Evolutionary conservation across 2,888 invertebrate genomes (phyloP).

Genomic region (Rhodophaea formosa): DNA sequence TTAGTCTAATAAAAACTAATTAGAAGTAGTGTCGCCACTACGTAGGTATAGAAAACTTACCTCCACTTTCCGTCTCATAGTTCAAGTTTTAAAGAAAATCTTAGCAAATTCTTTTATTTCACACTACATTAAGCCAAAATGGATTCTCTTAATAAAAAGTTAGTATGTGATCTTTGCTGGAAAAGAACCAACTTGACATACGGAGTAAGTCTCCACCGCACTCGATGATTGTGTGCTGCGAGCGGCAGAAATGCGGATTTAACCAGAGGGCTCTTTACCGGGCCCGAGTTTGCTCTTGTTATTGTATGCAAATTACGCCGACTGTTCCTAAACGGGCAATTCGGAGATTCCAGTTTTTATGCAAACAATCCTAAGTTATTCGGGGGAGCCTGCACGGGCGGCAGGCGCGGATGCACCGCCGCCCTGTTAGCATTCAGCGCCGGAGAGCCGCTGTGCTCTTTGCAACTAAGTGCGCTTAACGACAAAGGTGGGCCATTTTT

Average conservation of each 20-base stretch:
- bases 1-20: neutral
- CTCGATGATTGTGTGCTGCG: constrained; percentile 48
- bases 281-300: constrained; percentile 66
- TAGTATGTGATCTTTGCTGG: neutral
- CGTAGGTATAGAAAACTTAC: neutral
- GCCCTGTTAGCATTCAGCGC: constrained; percentile 5
- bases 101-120: neutral
- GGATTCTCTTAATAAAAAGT: neutral
- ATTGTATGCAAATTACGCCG: constrained; percentile 76
- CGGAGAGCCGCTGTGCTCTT: constrained; percentile 10
- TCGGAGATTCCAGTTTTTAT: constrained; percentile 76
- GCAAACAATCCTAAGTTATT: constrained; percentile 77
- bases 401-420: constrained; percentile 47
- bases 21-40: neutral
- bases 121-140: constrained; percentile 2
- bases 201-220: constrained; percentile 23
- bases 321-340: constrained; percentile 71
- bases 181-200: constrained; percentile 7
- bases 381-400: constrained; percentile 72
- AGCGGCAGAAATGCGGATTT: constrained; percentile 52
- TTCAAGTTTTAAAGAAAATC: neutral
- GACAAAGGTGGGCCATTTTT: constrained; percentile 15
- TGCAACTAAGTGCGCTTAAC: constrained; percentile 13
- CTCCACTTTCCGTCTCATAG: neutral
- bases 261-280: constrained; percentile 51